Evolutionary conservation across 2,113 vertebrate species (phyloP).

Genomic region (Takifugu flavidus): DNA sequence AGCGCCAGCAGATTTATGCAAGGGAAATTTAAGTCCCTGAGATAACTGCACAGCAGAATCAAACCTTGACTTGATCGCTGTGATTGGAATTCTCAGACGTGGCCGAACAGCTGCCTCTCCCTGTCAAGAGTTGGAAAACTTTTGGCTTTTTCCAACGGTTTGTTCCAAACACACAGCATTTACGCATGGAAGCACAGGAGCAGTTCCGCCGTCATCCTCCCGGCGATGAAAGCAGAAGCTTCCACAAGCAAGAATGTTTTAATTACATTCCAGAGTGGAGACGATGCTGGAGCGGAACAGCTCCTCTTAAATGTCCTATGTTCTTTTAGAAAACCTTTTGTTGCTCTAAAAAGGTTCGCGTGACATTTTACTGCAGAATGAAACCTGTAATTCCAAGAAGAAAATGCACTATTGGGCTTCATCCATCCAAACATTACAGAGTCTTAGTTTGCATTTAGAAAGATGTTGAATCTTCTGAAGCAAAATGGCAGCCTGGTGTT

Average conservation of each 20-base stretch:
- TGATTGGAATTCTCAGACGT: constrained; percentile 43
- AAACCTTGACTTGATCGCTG: constrained; percentile 12
- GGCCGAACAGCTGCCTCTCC: constrained; percentile 52
- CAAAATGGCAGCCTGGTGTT: too few relatives aligned
- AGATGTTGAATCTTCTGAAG: too few relatives aligned
- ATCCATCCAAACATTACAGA: too few relatives aligned
- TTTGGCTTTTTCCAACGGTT: constrained; percentile 27
- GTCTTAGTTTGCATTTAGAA: too few relatives aligned
- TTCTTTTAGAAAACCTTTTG: background rate
- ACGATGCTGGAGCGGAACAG: constrained; percentile 8
- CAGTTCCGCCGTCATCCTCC: constrained; percentile 39
- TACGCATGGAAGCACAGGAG: constrained; percentile 31
- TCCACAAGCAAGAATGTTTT: constrained; percentile 53
- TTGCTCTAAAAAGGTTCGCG: background rate
- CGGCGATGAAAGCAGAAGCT: constrained; percentile 19
- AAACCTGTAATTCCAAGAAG: too few relatives aligned
- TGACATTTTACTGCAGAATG: background rate
- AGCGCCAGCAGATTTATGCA: constrained; percentile 13
- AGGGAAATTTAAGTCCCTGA: constrained; percentile 17
- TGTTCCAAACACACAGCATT: constrained; percentile 27
- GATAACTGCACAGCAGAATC: constrained; percentile 12
- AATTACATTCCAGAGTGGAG: constrained; percentile 54
- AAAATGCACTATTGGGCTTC: too few relatives aligned
- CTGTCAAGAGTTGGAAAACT: constrained; percentile 36
- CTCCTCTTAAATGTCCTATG: constrained; percentile 19